Conservation (phyloP, 2,797 vertebrate genomes). For the Falco novaeseelandiae region DNA sequence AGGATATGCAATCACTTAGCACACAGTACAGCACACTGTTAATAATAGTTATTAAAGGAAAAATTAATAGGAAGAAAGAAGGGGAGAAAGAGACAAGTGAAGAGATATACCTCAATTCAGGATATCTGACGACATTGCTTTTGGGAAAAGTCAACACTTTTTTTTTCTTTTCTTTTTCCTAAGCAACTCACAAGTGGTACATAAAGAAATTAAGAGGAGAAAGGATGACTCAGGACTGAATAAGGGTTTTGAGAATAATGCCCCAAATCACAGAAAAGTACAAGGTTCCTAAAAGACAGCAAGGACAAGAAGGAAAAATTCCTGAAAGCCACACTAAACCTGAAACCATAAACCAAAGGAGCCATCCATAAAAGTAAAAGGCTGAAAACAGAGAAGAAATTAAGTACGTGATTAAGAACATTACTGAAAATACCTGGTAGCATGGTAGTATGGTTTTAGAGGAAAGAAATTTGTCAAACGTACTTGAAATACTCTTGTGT, state of each 20-base stretch:
- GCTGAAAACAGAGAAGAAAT: background rate
- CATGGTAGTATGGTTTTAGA: background rate
- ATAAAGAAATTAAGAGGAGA: background rate
- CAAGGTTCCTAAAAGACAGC: background rate
- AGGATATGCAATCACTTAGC: background rate
- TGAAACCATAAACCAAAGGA: background rate
- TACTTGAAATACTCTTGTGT: background rate
- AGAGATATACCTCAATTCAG: background rate
- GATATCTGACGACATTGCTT: background rate
- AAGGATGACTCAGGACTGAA: background rate
- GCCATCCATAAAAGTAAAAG: background rate
- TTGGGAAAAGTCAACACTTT: background rate
- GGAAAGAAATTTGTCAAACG: background rate
- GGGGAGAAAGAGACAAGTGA: background rate
- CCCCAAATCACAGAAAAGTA: background rate
- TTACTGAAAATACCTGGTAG: background rate
- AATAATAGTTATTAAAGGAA: background rate
- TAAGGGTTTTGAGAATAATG: background rate
- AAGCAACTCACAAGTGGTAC: background rate
- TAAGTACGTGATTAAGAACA: background rate
- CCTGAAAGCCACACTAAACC: background rate
- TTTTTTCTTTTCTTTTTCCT: background rate
- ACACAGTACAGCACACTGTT: background rate
- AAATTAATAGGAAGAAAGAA: background rate
- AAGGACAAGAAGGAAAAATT: background rate